Base-by-base conservation (phyloP, 2,797 vertebrate genomes). In the Vultur gryphus region DNA sequence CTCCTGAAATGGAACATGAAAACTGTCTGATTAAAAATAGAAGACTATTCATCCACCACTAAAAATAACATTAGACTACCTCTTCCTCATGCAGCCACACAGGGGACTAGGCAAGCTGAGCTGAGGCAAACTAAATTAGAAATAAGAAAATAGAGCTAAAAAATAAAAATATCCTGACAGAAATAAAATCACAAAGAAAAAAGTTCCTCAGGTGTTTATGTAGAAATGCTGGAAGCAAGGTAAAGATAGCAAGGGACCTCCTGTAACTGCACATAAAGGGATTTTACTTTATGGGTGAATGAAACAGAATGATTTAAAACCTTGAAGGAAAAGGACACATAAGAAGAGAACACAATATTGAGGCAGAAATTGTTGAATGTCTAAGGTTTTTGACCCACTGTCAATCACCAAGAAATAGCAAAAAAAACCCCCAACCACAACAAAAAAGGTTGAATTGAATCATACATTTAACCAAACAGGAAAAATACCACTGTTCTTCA, bases 21-120 rank as follows among this genome's bases (percentile, higher is more conserved):
- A 96, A 97, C 91, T 83, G 46, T 82, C 89, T 86, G 89, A 95
- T 93, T 94, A 96, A 97, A 96, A 96, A 96, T 95, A 96, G 95
- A 93, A 69, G 80, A 93, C 82, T 86, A 87, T 91, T 96, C 84
- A 96, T 69, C 69, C 43, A 72, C 65, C 65, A 76, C 91, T 95
- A 93, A 96, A 96, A 96, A 95, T 95, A 96, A 76, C 61, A 44
- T 78, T 78, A 76, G 52, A 86, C 57, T 93, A 85, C 46, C 46
- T 78, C 72, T 94, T 86, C 82, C 67, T 81, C 79, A 64, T 61
- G 19, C 59, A 81, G 75, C 46, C 78, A 51, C 28, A 44, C 16
- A 82, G 57, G 12, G 37, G 7, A 73, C 13, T 58, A 96, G 59
- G 55, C 33, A 81, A 95, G 70, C 59, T 57, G 73, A 91, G 54